Evolutionary conservation across 2,888 invertebrate genomes (phyloP), one percentile per base, ranked within the genome.

Genomic region (Leptinotarsa peninsularis): DNA sequence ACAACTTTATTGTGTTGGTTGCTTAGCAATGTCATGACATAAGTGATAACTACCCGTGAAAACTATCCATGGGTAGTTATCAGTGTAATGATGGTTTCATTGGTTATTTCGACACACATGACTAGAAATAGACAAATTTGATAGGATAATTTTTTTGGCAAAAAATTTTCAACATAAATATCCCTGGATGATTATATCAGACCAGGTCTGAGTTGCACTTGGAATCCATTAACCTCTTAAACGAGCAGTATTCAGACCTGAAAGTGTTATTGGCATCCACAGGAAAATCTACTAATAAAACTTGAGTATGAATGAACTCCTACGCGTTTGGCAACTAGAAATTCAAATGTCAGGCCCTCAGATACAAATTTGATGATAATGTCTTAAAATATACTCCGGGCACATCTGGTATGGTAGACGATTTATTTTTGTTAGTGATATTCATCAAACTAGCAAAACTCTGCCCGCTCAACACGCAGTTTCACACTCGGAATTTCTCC

Each of bases 201-300:
- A 43, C 43, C 43, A 7, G 43, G 43, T 43, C 43, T 7, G 10
- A 43, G 5, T 43, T 43, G 43, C 10, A 43, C 43, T 43, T 43
- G 43, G 43, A 43, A 54, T 58, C 23, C 18, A 58, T 58, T 58
- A 58, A 58, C 58, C 23, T 58, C 21, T 18, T 54, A 54, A 54
- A 54, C 54, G 17, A 15, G 58, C 58, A 58, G 58, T 23, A 23
- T 23, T 23, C 15, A 58, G 27, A 63, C 70, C 70, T 73, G 67
- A 69, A 66, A 68, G 63, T 43, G 63, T 76, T 77, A 80, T 80
- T 82, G 82, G 81, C 83, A 82, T 77, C 79, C 78, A 79, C 78
- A 79, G 77, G 81, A 80, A 78, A 81, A 79, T 72, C 69, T 56
- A 71, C 79, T 67, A 76, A 79, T 78, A 81, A 81, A 80, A 82